Percentiles rank a stretch among this genome's conserved stretches.
Conservation (phyloP, 2,888 invertebrate species). For the Stegana nigrithorax region DNA sequence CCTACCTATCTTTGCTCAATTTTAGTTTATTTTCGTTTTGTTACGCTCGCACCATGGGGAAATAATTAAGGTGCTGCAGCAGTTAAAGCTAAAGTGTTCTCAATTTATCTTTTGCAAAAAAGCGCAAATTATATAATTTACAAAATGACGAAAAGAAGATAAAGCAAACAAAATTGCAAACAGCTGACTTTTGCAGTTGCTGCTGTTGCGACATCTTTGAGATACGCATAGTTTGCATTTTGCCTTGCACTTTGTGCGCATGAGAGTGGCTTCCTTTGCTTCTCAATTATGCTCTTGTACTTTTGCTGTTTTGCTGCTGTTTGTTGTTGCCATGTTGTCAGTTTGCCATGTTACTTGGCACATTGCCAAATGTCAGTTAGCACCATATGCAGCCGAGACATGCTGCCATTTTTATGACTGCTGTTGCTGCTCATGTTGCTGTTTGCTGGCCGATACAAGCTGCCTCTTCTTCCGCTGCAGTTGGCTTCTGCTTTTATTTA, state of each 20-base stretch:
- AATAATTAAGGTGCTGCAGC: neutral
- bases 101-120: slow-evolving; percentile 1
- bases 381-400: neutral
- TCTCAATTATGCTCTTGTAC: neutral
- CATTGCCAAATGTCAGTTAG: neutral
- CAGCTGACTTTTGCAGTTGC: slow-evolving; percentile 1
- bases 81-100: neutral
- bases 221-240: neutral
- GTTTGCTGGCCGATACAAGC: no score
- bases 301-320: neutral
- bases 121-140: slow-evolving; percentile 6
- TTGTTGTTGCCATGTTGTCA: neutral
- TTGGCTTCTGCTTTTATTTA: neutral
- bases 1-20: neutral
- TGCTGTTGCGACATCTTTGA: neutral
- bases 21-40: neutral
- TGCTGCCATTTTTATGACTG: slow-evolving; percentile 6
- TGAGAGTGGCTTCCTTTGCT: slow-evolving; percentile 1
- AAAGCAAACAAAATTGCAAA: no score
- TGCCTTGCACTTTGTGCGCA: neutral
- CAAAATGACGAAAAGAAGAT: neutral
- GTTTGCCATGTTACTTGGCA: neutral
- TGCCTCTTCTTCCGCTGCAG: neutral
- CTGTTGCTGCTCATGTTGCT: slow-evolving; percentile 2
- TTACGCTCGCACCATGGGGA: neutral